Base-by-base conservation (phyloP, 1,140 invertebrate species). In the Achatina immaculata region DNA sequence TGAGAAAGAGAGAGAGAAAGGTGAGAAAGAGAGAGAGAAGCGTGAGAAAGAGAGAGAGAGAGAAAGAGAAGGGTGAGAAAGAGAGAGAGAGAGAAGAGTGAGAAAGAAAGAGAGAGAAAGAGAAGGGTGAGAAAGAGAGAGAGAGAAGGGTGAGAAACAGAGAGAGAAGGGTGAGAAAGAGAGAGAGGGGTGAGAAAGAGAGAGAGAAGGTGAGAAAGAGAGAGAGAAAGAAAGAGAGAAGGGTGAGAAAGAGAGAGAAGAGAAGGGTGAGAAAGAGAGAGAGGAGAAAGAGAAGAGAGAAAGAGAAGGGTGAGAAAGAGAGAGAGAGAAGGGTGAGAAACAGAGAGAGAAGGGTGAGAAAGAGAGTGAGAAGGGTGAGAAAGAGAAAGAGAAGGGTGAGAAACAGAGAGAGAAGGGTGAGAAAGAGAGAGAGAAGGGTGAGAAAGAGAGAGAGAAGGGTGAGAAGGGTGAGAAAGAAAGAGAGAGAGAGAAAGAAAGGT, bases 91-190 rank as follows among this genome's bases (percentile, higher is more conserved):
- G 31, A 75, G 16, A 43, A 28, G 42, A 75, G 31, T 11, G 31
- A 75, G 34, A 43, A 75, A 42, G 73, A 75, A 43, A 42, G 14
- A 43, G 73, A 75, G 16, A 34, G 14, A 55, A 19, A 75, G 31
- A 42, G 31, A 28, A 43, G 45, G 14, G 31, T 16, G 73, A 55
- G 28, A 31, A 43, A 75, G 38, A 43, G 34, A 55, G 6, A 31
- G 14, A 42, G 34, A 24, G 31, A 34, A 34, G 31, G 14, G 31
- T 16, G 28, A 55, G 31, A 31, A 31, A 34, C 14, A 51, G 21
- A 55, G 14, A 31, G 4, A 51, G 24, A 36, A n/a, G 42, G 31
- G 28, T 4, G 31, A 51, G 42, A 31, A 75, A 28, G 6, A 75
- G 48, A 43, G 28, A 24, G 4, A 51, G 14, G 43, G 42, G 16